Conservation (phyloP, 2,113 vertebrate species). For the Myotis brandtii region DNA sequence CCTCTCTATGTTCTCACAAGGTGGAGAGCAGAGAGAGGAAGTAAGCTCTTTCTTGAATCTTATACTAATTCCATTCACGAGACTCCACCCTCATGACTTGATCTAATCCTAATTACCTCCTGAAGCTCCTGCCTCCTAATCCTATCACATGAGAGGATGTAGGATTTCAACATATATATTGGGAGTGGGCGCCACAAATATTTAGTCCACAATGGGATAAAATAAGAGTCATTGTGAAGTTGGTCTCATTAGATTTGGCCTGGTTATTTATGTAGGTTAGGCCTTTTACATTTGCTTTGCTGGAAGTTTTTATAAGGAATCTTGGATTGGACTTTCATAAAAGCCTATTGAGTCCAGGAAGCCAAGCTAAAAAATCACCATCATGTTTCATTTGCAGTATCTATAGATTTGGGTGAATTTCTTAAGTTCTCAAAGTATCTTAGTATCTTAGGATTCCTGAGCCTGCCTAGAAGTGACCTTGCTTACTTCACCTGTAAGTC, state of each 20-base stretch:
- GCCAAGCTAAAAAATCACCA: background rate
- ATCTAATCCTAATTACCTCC: background rate
- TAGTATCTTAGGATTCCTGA: background rate
- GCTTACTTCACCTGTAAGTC: background rate
- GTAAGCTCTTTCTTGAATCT: background rate
- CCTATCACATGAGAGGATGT: background rate
- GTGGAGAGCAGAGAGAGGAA: background rate
- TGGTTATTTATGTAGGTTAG: background rate
- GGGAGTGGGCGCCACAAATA: background rate
- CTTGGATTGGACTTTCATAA: conserved; percentile 17
- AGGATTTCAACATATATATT: background rate
- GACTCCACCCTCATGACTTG: background rate
- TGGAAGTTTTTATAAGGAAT: background rate
- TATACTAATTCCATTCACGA: background rate
- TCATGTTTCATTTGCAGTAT: conserved; percentile 32
- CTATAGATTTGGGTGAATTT: conserved; percentile 26
- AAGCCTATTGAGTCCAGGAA: background rate
- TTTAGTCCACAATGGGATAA: background rate
- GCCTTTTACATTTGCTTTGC: background rate
- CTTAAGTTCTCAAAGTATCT: background rate
- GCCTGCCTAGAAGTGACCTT: background rate
- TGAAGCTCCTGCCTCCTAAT: background rate
- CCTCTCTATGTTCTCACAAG: background rate
- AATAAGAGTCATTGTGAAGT: background rate
- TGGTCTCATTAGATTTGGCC: background rate